Conservation (phyloP, 2,888 invertebrate genomes). For the Leucoma salicis region DNA sequence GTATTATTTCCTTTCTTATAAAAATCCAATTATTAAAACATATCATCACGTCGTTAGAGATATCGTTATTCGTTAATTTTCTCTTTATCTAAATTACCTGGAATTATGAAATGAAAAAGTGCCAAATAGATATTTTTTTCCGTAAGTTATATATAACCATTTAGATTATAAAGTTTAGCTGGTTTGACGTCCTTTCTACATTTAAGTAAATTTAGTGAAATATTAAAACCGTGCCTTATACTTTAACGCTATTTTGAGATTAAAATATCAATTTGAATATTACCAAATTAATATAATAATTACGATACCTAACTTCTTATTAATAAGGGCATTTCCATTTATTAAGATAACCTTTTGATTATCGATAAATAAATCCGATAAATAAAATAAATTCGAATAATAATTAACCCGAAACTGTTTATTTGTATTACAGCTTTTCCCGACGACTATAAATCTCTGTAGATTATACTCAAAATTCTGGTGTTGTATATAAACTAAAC, state of each 20-base stretch:
- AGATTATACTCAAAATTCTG: no score
- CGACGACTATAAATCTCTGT: no score
- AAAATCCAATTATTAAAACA: constrained; percentile 59
- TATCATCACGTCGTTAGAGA: constrained; percentile 52
- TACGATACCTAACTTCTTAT: constrained; percentile 48
- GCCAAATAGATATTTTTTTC: constrained; percentile 40
- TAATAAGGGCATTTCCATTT: constrained; percentile 27
- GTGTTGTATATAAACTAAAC: no score
- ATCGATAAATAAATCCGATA: no score
- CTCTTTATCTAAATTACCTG: constrained; percentile 13
- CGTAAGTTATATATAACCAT: constrained; percentile 26
- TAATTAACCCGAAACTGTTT: no score
- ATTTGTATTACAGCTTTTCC: no score
- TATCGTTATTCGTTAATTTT: constrained; percentile 4
- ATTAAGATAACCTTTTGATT: constrained; percentile 14
- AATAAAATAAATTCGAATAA: no score
- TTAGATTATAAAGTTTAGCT: constrained; percentile 45
- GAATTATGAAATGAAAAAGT: constrained; percentile 35
- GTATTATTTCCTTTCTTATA: constrained; percentile 28
- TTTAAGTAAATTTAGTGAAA: constrained; percentile 64
- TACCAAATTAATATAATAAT: constrained; percentile 59
- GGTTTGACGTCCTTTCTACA: constrained; percentile 72
- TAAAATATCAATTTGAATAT: constrained; percentile 72
- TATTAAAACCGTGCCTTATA: constrained; percentile 79
- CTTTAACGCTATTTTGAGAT: constrained; percentile 77